phyloP scores from a whole-genome alignment of 2,797 vertebrate species.

The Atherinosoma microstoma region DNA sequence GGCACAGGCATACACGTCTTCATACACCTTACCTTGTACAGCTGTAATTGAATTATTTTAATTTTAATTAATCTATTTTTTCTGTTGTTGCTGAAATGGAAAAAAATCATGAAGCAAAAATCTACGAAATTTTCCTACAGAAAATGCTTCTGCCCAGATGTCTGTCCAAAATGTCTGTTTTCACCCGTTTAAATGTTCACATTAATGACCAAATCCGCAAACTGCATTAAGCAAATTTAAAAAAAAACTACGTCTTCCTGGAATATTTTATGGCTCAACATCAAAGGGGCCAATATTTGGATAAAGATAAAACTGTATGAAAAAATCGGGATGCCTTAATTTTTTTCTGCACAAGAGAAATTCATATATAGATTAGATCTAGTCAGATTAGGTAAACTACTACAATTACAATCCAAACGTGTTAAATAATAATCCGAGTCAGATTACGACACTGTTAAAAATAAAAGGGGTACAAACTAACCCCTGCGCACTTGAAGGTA shows the following conservation, averaged over 20 bases:
- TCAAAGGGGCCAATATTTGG: fast-evolving
- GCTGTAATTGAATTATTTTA: background rate
- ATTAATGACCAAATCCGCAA: background rate
- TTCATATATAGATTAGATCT: background rate
- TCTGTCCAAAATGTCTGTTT: background rate
- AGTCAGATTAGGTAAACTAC: background rate
- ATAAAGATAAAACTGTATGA: background rate
- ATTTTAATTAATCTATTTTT: background rate
- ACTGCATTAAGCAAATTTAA: background rate
- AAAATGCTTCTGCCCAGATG: background rate
- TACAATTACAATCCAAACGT: background rate
- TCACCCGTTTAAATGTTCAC: background rate
- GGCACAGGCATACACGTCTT: background rate
- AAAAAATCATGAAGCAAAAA: background rate
- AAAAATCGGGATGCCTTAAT: background rate
- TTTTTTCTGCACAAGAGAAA: background rate
- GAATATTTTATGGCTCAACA: background rate
- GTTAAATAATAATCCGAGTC: background rate
- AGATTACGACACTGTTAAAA: background rate
- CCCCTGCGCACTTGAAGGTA: background rate
- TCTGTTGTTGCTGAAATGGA: background rate
- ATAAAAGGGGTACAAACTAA: background rate
- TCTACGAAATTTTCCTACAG: too few species aligned
- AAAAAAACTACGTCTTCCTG: background rate
- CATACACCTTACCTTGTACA: background rate